A percentile compares a stretch with the other conserved stretches of the same genome.
Conservation (phyloP, 2,797 vertebrate genomes). For the Pipistrellus pipistrellus region DNA sequence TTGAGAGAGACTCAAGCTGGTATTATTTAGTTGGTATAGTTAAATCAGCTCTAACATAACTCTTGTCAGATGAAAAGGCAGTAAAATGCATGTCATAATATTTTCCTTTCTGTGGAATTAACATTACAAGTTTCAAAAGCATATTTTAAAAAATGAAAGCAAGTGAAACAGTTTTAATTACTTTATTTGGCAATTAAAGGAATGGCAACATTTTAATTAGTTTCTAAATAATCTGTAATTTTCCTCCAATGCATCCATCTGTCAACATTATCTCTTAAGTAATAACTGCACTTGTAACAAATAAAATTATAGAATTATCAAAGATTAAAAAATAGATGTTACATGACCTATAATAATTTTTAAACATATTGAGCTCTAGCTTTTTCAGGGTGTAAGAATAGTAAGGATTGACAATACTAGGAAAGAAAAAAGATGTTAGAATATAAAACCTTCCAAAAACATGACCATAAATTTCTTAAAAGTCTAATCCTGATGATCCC, state of each 20-base stretch:
- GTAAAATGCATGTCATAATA: slow-evolving; percentile 36
- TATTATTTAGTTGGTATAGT: slow-evolving; percentile 15
- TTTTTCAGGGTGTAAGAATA: slow-evolving; percentile 1
- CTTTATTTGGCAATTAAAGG: slow-evolving; percentile 16
- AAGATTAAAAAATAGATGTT: background rate
- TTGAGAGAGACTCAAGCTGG: background rate
- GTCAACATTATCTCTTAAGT: background rate
- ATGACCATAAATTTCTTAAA: slow-evolving; percentile 50
- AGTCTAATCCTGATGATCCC: slow-evolving; percentile 78
- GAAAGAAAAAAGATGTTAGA: slow-evolving; percentile 26
- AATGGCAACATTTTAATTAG: slow-evolving; percentile 70
- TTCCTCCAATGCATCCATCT: background rate
- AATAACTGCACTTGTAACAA: slow-evolving; percentile 54
- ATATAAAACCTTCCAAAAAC: background rate
- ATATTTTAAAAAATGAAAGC: slow-evolving; percentile 17
- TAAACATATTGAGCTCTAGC: background rate
- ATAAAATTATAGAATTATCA: slow-evolving; percentile 48
- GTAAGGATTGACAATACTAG: slow-evolving; percentile 51
- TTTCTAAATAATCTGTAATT: slow-evolving; percentile 50
- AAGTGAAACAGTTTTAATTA: slow-evolving; percentile 55
- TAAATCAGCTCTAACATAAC: slow-evolving; percentile 27
- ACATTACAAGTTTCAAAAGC: slow-evolving; percentile 53
- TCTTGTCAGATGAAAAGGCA: slow-evolving; percentile 55
- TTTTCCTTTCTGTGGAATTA: slow-evolving; percentile 62
- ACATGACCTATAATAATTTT: background rate